Base-by-base conservation (phyloP, 2,113 vertebrate genomes). In the Nerophis ophidion region DNA sequence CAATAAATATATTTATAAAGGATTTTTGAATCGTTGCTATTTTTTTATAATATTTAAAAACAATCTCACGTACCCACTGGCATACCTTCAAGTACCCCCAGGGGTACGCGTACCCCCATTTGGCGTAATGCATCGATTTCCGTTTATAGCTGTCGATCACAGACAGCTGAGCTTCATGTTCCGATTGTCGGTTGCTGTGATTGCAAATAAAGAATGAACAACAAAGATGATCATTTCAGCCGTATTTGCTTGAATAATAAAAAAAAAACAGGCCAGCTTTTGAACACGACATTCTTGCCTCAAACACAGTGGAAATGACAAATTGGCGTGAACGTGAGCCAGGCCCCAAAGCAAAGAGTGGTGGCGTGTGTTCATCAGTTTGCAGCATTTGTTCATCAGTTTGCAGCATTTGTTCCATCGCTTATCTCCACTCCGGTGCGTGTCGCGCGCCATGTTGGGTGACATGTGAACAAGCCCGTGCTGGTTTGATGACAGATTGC, bases 371-470 rank as follows among this genome's bases (percentile, higher is more conserved):
- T 45, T 60, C 72, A 80, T 67, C 71, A 71, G 66, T 76, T 72
- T 67, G 72, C 77, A 79, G 75, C 64, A 48, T 79, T 81, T 81
- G 72, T 77, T 72, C 72, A 80, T 67, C 71, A 71, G 66, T 76
- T 72, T 67, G 72, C 77, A 79, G 75, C 64, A 48, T 79, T 81
- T 81, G 72, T 77, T 72, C 72, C 72, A 61, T 72, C 53, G 1
- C 16, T 58, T 50, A 34, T 59, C 72, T 73, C 57, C 63, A 35
- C 73, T 62, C 75, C 66, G 60, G 9, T 66, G 69, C 73, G 48
- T 17, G 19, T 50, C 34, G 56, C 36, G 56, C 26, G 8, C 7
- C 46, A 17, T 35, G 56, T 59, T 57, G 45, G 63, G 63, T 57
- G 60, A 48, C 44, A 61, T 57, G 61, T 61, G 65, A 70, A 72